Evolutionary conservation across 2,888 invertebrate genomes (phyloP), one percentile per base, ranked within the genome.

Genomic region (Netelia virgata): DNA sequence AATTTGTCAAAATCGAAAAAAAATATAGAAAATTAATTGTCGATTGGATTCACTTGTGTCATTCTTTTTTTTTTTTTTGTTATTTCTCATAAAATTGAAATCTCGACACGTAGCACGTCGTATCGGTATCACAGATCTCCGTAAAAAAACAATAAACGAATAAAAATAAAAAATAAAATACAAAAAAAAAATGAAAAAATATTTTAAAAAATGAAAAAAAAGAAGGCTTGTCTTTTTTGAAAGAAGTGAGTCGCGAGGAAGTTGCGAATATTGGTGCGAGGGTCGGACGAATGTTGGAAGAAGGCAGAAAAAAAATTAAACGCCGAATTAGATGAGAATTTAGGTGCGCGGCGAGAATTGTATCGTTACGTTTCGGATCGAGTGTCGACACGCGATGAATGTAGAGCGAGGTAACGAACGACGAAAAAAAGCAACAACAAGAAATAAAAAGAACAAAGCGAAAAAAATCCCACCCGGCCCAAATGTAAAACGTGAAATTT

Each of bases 211-310:
- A 74, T n/a, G 47, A 10, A 14, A 47, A 47, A 10, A 47, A 11
- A 47, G 77, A 72, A 73, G 68, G 57, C 50, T 55, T 41, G 64
- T 76, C 28, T 47, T n/a, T 64, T 55, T 53, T 66, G 55, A 74
- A 76, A 47, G 43, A 16, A 41, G 61, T 53, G 63, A 43, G 64
- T n/a, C 16, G 16, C 14, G 10, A 57, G 14, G 16, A 69, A 61
- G 20, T 68, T 59, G 16, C 59, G 53, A 16, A n/a, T 59, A 28
- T 75, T 36, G 36, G 57, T 23, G 70, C 41, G 66, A 47, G 47
- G 0, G 47, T 47, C 14, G 14, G 14, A 10, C 28, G 28, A 11
- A 14, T 47, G 47, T 47, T 47, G 47, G 47, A 47, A 47, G 0
- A 47, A 47, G 55, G 8, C 18, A 59, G 3, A 2, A 63, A 11